Conservation (phyloP, 2,113 vertebrate genomes). For the Carassius carassius region DNA sequence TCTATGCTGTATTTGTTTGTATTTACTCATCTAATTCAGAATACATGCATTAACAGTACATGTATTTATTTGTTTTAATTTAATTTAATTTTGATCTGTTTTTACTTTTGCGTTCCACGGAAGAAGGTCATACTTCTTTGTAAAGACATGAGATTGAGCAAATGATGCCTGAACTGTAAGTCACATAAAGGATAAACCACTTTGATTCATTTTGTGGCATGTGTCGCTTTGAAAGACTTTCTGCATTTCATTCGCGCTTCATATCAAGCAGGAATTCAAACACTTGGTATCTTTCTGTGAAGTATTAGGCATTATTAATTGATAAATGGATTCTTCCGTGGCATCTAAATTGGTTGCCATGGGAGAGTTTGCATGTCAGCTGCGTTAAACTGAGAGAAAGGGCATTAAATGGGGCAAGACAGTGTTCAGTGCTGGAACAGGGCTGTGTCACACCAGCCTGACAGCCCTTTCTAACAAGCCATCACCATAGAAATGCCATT, state of each 20-base stretch:
- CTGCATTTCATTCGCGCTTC: conserved; percentile 4
- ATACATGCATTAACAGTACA: too few species aligned
- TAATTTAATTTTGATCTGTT: too few species aligned
- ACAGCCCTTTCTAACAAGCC: conserved; percentile 32
- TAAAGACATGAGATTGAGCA: not conserved
- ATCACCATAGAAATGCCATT: conserved; percentile 39
- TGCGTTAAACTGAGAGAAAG: conserved; percentile 16
- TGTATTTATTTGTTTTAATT: too few species aligned
- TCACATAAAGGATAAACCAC: not conserved
- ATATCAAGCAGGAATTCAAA: conserved; percentile 15
- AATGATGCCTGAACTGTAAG: not conserved
- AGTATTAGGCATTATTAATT: conserved; percentile 23
- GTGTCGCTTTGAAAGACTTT: not conserved
- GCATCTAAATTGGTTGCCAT: conserved; percentile 33
- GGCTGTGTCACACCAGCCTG: conserved; percentile 27
- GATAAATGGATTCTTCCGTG: conserved; percentile 32
- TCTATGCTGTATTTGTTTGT: too few species aligned
- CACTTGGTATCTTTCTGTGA: not conserved
- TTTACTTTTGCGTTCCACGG: too few species aligned
- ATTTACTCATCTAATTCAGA: too few species aligned
- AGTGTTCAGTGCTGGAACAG: not conserved
- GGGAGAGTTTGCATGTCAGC: conserved; percentile 23
- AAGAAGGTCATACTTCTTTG: too few species aligned
- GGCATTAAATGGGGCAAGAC: conserved; percentile 34
- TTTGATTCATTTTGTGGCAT: not conserved